A percentile compares a stretch with the other conserved stretches of the same genome.
Evolutionary conservation across 2,888 invertebrate species (phyloP).

Genomic region (Liopterus haemorrhoidalis): DNA sequence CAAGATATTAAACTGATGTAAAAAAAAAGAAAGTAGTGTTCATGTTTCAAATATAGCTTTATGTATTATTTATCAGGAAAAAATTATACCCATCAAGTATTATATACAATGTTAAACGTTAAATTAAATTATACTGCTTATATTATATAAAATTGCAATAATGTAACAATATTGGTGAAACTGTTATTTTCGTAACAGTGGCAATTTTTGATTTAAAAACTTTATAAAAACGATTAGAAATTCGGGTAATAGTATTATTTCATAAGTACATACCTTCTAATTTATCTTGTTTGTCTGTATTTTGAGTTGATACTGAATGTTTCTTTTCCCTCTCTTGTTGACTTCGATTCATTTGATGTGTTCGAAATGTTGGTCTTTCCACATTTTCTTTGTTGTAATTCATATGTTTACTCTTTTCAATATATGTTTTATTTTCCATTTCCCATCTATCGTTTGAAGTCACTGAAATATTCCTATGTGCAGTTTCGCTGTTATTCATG

Average conservation of each 20-base stretch:
- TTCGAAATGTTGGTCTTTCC: slow-evolving; percentile 64
- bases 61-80: too few species aligned
- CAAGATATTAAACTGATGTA: too few species aligned
- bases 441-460: slow-evolving; percentile 35
- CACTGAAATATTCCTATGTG: slow-evolving; percentile 12
- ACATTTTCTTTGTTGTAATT: slow-evolving; percentile 38
- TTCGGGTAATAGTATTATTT: too few species aligned
- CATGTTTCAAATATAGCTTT: too few species aligned
- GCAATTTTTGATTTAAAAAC: too few species aligned
- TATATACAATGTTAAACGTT: too few species aligned
- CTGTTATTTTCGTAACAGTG: background rate
- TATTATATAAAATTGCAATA: background rate
- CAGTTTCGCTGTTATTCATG: slow-evolving; percentile 43
- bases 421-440: slow-evolving; percentile 22
- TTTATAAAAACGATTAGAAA: too few species aligned
- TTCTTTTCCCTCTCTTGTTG: slow-evolving; percentile 64
- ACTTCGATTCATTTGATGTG: slow-evolving; percentile 55
- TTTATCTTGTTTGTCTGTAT: slow-evolving; percentile 63
- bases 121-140: too few species aligned
- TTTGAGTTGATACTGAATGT: slow-evolving; percentile 68
- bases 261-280: slow-evolving; percentile 46
- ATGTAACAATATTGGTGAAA: background rate
- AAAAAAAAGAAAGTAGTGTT: too few species aligned
- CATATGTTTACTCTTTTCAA: slow-evolving; percentile 32
- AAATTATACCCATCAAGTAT: too few species aligned